Conservation (phyloP, 2,888 invertebrate genomes). For the Sipha maydis region DNA sequence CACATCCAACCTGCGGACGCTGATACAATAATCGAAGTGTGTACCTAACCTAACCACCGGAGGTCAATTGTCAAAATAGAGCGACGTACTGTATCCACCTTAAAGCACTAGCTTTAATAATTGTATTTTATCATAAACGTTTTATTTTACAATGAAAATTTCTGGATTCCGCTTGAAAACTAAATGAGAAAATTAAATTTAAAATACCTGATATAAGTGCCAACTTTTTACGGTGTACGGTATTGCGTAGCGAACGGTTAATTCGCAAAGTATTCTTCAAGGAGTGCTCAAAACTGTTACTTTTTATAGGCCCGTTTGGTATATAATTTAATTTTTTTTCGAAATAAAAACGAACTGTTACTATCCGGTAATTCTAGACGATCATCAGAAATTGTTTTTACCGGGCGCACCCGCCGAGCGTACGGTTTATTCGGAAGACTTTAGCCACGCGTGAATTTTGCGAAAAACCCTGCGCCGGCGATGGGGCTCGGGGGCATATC, state of each 20-base stretch:
- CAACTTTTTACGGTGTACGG: not conserved
- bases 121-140: not conserved
- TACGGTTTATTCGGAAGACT: not conserved
- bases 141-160: not conserved
- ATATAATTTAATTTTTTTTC: slow-evolving; percentile 3
- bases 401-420: not conserved
- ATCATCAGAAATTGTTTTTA: not conserved
- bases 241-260: not conserved
- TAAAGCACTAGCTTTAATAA: not conserved
- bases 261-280: not conserved
- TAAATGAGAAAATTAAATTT: not conserved
- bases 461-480: not conserved
- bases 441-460: not conserved
- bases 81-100: too few species aligned
- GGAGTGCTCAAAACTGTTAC: not conserved
- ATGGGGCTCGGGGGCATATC: not conserved
- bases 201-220: not conserved
- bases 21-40: too few species aligned
- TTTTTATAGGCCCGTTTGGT: not conserved
- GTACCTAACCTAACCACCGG: too few species aligned
- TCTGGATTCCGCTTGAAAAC: not conserved
- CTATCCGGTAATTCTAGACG: slow-evolving; percentile 3
- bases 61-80: too few species aligned
- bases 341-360: slow-evolving; percentile 42
- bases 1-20: too few species aligned